These are phyloP conservation scores for Mythimna albipuncta DNA, from an alignment of 2,888 invertebrate genomes.

Conservation along the genomic window DNA sequence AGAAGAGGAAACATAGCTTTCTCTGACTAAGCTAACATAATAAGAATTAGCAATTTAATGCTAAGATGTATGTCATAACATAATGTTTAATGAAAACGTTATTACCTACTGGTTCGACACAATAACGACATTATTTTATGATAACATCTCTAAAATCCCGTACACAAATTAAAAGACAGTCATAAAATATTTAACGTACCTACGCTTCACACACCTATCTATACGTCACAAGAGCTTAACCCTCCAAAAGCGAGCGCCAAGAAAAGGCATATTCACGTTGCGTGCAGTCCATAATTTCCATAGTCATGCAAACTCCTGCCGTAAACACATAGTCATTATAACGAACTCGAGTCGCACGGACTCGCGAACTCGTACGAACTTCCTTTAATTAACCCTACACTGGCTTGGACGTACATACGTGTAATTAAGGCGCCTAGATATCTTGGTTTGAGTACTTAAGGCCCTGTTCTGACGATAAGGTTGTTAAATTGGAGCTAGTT, in stretches of 20 bases:
- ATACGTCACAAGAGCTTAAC: slow-evolving; percentile 10
- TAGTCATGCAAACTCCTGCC: slow-evolving; percentile 66
- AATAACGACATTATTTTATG: slow-evolving; percentile 9
- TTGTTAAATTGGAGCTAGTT: slow-evolving; percentile 55
- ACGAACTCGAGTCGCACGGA: slow-evolving; percentile 57
- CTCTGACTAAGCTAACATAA: not conserved
- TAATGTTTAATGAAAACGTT: slow-evolving; percentile 20
- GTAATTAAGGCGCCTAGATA: slow-evolving; percentile 61
- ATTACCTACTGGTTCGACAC: slow-evolving; percentile 3
- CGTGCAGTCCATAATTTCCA: slow-evolving; percentile 71
- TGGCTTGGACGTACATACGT: slow-evolving; percentile 59
- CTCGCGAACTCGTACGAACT: slow-evolving; percentile 61
- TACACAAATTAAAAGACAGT: slow-evolving; percentile 15
- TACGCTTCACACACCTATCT: not conserved
- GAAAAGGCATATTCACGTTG: slow-evolving; percentile 61
- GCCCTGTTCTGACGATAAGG: slow-evolving; percentile 35
- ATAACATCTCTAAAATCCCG: not conserved
- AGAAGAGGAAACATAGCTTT: not conserved
- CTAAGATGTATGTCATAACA: not conserved
- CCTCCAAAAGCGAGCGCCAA: slow-evolving; percentile 29
- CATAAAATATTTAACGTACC: slow-evolving; percentile 16
- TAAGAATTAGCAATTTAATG: not conserved
- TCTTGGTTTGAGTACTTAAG: slow-evolving; percentile 48
- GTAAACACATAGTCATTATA: slow-evolving; percentile 64
- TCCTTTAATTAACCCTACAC: slow-evolving; percentile 70